These are phyloP conservation scores for Chlorospingus flavigularis DNA, from an alignment of 2,797 vertebrate genomes.

Conservation along the genomic window DNA sequence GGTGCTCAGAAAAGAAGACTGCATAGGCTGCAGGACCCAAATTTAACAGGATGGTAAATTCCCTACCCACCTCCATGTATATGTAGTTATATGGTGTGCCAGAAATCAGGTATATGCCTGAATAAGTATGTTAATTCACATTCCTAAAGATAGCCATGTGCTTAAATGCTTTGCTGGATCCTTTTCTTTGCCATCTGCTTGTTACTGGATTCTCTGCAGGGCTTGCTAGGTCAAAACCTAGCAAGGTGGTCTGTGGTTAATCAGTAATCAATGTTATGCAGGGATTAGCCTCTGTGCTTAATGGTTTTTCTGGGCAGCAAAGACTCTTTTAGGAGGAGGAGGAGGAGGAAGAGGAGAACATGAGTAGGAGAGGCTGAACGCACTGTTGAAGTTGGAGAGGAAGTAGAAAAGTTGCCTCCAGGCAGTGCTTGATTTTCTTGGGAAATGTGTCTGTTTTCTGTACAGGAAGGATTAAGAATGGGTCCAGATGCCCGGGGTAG, in stretches of 20 bases:
- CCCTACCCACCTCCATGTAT: neutral
- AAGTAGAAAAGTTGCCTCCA: neutral
- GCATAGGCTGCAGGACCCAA: neutral
- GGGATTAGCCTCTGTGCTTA: slow-evolving; percentile 18
- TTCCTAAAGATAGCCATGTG: slow-evolving; percentile 48
- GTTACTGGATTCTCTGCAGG: neutral
- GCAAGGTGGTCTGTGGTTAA: neutral
- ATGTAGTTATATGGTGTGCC: neutral
- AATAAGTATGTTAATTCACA: slow-evolving; percentile 30
- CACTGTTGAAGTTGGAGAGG: neutral
- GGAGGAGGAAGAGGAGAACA: neutral
- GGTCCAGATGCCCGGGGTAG: neutral
- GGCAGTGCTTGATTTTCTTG: neutral
- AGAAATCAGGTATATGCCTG: neutral
- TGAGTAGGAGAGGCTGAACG: neutral
- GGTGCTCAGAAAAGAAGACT: neutral
- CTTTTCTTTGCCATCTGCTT: slow-evolving; percentile 39
- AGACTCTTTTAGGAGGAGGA: neutral
- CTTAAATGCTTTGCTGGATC: slow-evolving; percentile 39
- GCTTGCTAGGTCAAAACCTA: slow-evolving; percentile 23
- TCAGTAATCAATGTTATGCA: neutral
- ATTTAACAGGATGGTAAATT: neutral
- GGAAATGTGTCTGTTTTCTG: neutral
- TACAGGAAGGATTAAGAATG: neutral
- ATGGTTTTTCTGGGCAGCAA: neutral